Evolutionary conservation across 2,797 vertebrate species (phyloP).

Genomic region (Antennarius maculatus): DNA sequence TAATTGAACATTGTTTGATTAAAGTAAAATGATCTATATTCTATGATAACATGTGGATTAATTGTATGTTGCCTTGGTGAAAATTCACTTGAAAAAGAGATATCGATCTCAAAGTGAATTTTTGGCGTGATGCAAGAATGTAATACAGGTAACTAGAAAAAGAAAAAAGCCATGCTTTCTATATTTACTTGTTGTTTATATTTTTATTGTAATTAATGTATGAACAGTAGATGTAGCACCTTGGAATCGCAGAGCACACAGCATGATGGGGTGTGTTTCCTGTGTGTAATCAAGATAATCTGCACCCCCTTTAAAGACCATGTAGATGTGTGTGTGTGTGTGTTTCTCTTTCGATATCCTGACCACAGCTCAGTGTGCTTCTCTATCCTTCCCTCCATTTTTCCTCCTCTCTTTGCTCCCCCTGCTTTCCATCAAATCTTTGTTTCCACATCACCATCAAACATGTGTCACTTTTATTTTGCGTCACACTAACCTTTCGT

Average conservation of each 20-base stretch:
- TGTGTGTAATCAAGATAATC: conserved; percentile 60
- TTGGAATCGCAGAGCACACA: conserved; percentile 66
- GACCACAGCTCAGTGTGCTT: conserved; percentile 78
- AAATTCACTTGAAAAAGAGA: conserved; percentile 68
- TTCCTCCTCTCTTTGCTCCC: conserved; percentile 38
- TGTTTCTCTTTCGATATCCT: conserved; percentile 72
- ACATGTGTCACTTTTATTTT: conserved; percentile 14
- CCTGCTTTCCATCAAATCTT: conserved; percentile 40
- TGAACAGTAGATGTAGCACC: conserved; percentile 29
- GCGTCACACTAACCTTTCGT: not conserved
- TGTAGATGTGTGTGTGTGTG: conserved; percentile 70
- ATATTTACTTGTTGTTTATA: not conserved
- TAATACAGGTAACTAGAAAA: conserved; percentile 7
- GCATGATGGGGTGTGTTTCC: conserved; percentile 58
- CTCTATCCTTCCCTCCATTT: conserved; percentile 71
- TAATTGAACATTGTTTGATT: conserved; percentile 20
- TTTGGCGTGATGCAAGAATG: conserved; percentile 25
- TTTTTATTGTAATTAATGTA: conserved; percentile 6
- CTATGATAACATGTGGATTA: conserved; percentile 2
- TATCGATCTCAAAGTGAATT: conserved; percentile 65
- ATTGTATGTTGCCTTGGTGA: conserved; percentile 29
- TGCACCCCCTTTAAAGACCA: conserved; percentile 66
- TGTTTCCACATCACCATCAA: conserved; percentile 26
- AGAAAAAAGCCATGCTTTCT: not conserved
- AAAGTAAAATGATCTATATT: conserved; percentile 7